These are phyloP conservation scores for Acanthis flammea DNA, from an alignment of 2,797 vertebrate species.

Conservation along the genomic window DNA sequence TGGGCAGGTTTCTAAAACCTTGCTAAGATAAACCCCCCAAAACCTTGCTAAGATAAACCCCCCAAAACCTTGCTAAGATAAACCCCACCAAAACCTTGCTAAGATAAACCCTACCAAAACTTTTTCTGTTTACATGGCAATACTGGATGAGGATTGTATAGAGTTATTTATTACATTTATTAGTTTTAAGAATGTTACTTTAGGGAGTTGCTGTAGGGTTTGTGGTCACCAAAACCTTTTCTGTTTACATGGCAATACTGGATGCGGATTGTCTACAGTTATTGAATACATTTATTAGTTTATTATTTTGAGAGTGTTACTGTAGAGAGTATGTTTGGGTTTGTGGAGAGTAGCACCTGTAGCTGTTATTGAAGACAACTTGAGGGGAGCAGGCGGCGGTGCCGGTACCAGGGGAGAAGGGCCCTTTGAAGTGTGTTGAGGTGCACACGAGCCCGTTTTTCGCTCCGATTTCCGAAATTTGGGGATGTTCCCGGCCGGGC, in stretches of 20 bases:
- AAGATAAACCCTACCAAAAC: no score
- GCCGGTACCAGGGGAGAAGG: not conserved
- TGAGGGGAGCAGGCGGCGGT: no score
- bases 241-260: not conserved
- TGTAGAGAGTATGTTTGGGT: not conserved
- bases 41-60: no score
- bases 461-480: not conserved
- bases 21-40: no score
- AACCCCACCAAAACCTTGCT: no score
- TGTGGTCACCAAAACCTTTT: not conserved
- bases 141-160: not conserved
- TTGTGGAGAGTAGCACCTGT: accelerated
- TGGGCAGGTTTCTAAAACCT: not conserved
- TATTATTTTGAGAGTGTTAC: not conserved
- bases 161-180: not conserved
- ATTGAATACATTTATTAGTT: not conserved
- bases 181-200: not conserved
- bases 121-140: not conserved
- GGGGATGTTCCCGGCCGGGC: not conserved
- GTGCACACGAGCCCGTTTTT: not conserved
- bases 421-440: accelerated
- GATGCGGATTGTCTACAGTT: not conserved
- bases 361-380: accelerated
- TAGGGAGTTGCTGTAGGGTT: not conserved
- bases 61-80: no score